Base-by-base conservation (phyloP, 2,113 vertebrate species). In the Polypterus senegalus region DNA sequence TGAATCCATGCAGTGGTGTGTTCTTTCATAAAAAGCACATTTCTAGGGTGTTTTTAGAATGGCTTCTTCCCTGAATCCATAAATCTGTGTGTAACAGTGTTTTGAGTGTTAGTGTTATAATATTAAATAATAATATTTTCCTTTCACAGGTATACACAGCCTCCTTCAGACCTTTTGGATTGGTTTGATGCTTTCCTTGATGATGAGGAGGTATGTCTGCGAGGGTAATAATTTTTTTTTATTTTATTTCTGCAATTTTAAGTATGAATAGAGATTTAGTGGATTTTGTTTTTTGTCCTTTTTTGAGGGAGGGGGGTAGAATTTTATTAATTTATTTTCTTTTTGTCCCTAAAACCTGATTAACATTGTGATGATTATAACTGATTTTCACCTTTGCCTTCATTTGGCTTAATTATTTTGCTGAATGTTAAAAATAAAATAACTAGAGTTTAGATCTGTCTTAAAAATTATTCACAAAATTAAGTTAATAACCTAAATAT, bases 181-280 rank as follows among this genome's bases (percentile, higher is more conserved):
- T 99, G 96, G 96, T 99, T 93, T 88, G 94, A 99, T 73, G 89
- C 88, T 67, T 99, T 97, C 81, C 89, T 99, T 86, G 96, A 99
- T 91, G 96, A 99, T 83, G 96, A 99, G 86, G 96, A 99, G 96
- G 96, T 99, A 99, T 98, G 96, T 99, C 93, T 66, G 49, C 81
- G 70, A 92, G 92, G 94, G 93, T 94, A 97, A 97, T 97, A 84
- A 82, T 88, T 91, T 72, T 51, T 86, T 87, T 84, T 77, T 62
- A 27, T 54, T 47, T 48, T 27, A 57, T 44, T 47, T 9, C 49
- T 62, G 11, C 70, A 82, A 27, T 27, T 27, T 27, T 27, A 27
- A 27, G 27, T 27, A 27, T 27, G 27, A 27, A 27, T 27, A 27
- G 27, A 27, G 27, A 27, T 27, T 27, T 27, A 27, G 27, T 27